Base-by-base conservation (phyloP, 2,797 vertebrate genomes). In the Lemur catta region DNA sequence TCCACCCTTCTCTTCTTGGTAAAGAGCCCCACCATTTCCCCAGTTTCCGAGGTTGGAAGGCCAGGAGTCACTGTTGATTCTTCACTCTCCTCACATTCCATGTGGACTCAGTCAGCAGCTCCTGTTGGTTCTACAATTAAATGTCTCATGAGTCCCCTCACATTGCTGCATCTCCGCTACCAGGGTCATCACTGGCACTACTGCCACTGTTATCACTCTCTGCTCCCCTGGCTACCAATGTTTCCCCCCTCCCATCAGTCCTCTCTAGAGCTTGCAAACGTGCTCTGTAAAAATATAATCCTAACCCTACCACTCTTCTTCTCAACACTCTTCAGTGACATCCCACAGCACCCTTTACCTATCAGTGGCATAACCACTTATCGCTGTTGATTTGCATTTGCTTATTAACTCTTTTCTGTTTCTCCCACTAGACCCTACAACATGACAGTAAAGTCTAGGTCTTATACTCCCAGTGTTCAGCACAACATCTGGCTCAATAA, bases 401-500 rank as follows among this genome's bases (percentile, higher is more conserved):
- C n/a, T 88, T 92, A 84, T 84, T 80, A 57, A 76, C n/a, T 61
- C 89, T 71, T 87, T 35, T 71, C 71, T 17, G 0, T 20, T 71
- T 94, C 67, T 89, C 92, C 81, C 6, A 10, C 59, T 76, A 15
- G 74, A 84, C 13, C 86, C 88, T 33, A 50, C 71, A 43, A 41
- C 55, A 28, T 57, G 72, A 71, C 38, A 50, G 63, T 46, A 48
- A 79, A 59, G 74, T 59, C 90, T 86, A 5, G 13, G 90, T 59
- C 71, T 92, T 13, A 9, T 41, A 93, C 82, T 95, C 48, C 88
- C 82, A 87, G 78, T 18, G 46, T 43, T 91, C 33, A 80, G 71
- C 82, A 75, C 61, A 88, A 80, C n/a, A 74, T 94, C 84, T 93
- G 94, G 75, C 75, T 96, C 35, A 35, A 79, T 89, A 96, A 96